Base-by-base conservation (phyloP, 2,888 invertebrate species). In the Lysandra bellargus region DNA sequence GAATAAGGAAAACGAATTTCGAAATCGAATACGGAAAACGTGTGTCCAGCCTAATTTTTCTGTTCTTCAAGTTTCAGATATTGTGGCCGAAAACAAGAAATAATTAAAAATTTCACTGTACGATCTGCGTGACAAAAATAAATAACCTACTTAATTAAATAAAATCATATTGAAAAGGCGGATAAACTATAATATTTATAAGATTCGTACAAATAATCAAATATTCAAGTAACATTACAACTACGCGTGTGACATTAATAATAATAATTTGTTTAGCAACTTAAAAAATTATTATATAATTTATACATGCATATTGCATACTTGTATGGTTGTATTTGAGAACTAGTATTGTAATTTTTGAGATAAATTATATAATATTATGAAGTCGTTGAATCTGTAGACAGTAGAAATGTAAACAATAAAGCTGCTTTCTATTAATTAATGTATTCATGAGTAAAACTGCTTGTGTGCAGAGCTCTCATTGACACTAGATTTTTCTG, bases 141-240 rank as follows among this genome's bases (percentile, higher is more conserved):
- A 69, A 69, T 61, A 23, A 61, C 61, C 5, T 61, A 57, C 23
- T 61, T 61, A 61, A 69, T 61, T 61, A 61, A 69, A 33, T 69
- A 69, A 69, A 69, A 69, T 69, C 5, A 69, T 33, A 69, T 69
- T 69, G 4, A 69, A 69, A 75, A 49, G 44, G 75, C 75, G 44
- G 75, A 75, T 69, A 69, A 69, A 69, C 69, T 37, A 69, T 69
- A 75, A 69, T 69, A 49, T 75, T 75, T 49, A 75, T 75, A 75
- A 30, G 7, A 49, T 49, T 75, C 49, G 30, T 75, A 75, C n/a
- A 75, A 75, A 75, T 75, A 23, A 75, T 44, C 49, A 49, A 44
- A 49, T 49, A 30, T 49, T 75, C 12, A 75, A 75, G 44, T 30
- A 69, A 14, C 12, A 69, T 12, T 69, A 69, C 14, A 69, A 14